Evolutionary conservation across 2,888 invertebrate genomes (phyloP), one percentile per base, ranked within the genome.

Genomic region (Leptothorax acervorum): DNA sequence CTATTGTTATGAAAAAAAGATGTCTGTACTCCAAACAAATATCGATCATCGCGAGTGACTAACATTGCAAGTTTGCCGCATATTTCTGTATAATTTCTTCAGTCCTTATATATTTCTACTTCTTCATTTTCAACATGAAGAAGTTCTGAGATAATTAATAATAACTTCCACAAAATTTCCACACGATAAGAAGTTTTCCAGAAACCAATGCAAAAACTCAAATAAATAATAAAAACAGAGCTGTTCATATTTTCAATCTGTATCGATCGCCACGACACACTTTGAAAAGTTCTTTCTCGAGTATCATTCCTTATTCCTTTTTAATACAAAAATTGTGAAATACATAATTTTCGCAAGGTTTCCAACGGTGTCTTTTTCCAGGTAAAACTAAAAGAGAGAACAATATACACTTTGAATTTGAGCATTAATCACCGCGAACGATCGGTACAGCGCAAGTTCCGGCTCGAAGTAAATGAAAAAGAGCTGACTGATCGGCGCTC

Each of bases 391-490:
- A 51, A 11, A 6, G 3, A 28, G 23, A 48, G 6, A 65, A 39
- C 35, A 9, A 75, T 51, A 4, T 6, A n/a, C 62, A 48, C 31
- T 48, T 48, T 11, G 42, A 76, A 55, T 2, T 15, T 39, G 1
- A 75, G 65, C n/a, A 39, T 65, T 8, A 15, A n/a, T 35, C 55
- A 42, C 42, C 51, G 28, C 48, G 55, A 23, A 12, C 9, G 53
- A 68, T 66, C n/a, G 42, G 42, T 63, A 15, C 23, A 45, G 12
- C 23, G 15, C 42, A 57, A 68, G 15, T 45, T 68, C n/a, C 78
- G 31, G 12, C 55, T 55, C 66, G n/a, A 31, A 15, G 42, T 31
- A 55, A 76, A 76, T 45, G 12, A 12, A 31, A 28, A 73, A 73
- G 28, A 35, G 28, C 18, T 3, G 53, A 55, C 53, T 45, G 12